Evolutionary conservation across 2,113 vertebrate genomes (phyloP).

Genomic region (Epinephelus cyanopodus): DNA sequence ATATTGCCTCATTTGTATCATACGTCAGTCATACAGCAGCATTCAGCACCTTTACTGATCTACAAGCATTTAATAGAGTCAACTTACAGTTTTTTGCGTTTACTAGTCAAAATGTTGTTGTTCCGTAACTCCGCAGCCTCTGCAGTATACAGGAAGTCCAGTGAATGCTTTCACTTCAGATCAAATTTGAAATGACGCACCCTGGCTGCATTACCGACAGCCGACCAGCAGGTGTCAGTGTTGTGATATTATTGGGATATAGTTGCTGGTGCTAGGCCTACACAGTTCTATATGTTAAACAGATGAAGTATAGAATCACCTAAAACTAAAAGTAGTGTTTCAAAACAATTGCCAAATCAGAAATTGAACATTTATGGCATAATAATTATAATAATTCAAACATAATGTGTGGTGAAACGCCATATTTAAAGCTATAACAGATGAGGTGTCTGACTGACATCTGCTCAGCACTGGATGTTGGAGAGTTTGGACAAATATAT

Average conservation of each 20-base stretch:
- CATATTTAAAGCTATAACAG: not conserved
- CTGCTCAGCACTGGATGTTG: not conserved
- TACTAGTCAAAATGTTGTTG: not conserved
- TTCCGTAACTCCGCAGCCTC: not conserved
- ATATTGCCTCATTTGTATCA: not conserved
- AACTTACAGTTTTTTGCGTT: slow-evolving; percentile 23
- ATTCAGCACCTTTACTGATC: not conserved
- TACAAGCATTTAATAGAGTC: not conserved
- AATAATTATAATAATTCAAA: not conserved
- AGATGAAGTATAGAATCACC: not conserved
- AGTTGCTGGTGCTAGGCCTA: not conserved
- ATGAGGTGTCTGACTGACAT: not conserved
- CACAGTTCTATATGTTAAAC: not conserved
- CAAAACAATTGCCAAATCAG: not conserved
- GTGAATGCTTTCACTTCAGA: slow-evolving; percentile 27
- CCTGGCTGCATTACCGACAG: not conserved
- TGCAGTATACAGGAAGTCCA: not conserved
- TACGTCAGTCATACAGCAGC: not conserved
- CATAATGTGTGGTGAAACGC: not conserved
- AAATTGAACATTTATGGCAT: not conserved
- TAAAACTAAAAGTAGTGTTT: not conserved
- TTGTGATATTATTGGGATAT: not conserved
- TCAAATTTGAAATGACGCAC: no score
- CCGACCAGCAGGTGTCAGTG: slow-evolving; percentile 56
- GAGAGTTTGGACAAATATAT: not conserved